Conservation (phyloP, 2,888 invertebrate genomes). For the Fissipunctia ypsillon region DNA sequence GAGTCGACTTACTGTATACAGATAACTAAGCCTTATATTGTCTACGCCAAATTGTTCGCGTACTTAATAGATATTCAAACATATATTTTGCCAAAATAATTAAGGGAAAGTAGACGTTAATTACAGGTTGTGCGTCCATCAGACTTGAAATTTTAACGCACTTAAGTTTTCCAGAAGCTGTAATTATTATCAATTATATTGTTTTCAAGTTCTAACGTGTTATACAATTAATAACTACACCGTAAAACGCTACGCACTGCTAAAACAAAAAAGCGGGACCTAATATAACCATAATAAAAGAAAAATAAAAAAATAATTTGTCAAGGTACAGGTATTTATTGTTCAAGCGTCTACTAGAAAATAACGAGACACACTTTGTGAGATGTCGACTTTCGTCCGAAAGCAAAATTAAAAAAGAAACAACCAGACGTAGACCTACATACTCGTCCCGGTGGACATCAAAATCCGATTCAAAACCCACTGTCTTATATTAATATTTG, state of each 20-base stretch:
- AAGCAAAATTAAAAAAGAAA: conserved; percentile 82
- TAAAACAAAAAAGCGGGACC: conserved; percentile 40
- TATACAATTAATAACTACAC: conserved; percentile 16
- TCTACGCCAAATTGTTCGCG: conserved; percentile 34
- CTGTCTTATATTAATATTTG: conserved; percentile 79
- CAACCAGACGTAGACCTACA: conserved; percentile 79
- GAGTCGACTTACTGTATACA: conserved; percentile 55
- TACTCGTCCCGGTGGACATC: conserved; percentile 75
- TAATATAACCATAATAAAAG: conserved; percentile 37
- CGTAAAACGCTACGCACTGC: conserved; percentile 16
- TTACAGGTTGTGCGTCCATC: conserved; percentile 8
- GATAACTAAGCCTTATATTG: conserved; percentile 46
- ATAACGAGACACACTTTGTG: conserved; percentile 84
- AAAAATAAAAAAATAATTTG: conserved; percentile 74
- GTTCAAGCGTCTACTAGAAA: conserved; percentile 89
- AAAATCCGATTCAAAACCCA: conserved; percentile 76
- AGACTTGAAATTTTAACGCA: not conserved
- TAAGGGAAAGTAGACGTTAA: not conserved
- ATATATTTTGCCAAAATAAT: conserved; percentile 16
- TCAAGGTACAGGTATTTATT: conserved; percentile 89
- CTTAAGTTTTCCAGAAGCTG: not conserved
- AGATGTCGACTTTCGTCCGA: conserved; percentile 77
- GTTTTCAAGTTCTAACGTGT: conserved; percentile 3
- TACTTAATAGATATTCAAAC: conserved; percentile 7
- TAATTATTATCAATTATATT: not conserved